Conservation (phyloP, 2,113 vertebrate species). For the Montifringilla adamsi region DNA sequence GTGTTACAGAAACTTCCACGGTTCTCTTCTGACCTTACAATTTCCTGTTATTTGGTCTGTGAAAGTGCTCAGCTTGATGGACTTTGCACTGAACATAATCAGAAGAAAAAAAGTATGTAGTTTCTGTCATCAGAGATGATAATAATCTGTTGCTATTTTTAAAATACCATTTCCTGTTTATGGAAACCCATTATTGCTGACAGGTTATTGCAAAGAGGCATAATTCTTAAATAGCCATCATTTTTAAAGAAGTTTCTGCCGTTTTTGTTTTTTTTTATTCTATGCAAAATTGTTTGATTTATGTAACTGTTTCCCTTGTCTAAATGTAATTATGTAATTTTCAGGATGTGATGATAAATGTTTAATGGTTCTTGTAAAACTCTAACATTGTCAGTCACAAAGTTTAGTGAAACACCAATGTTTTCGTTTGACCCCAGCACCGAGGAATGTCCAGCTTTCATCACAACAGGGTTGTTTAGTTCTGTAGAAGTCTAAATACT, state of each 20-base stretch:
- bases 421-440: constrained; percentile 66
- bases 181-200: neutral
- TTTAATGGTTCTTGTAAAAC: constrained; percentile 71
- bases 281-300: constrained; percentile 14
- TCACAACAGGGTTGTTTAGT: constrained; percentile 66
- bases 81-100: neutral
- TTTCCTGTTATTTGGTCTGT: neutral
- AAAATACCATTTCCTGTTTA: neutral
- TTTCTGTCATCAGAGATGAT: neutral
- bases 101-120: neutral
- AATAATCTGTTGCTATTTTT: neutral
- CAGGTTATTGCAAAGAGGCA: neutral
- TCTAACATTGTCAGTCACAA: constrained; percentile 59
- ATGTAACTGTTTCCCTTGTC: constrained; percentile 18
- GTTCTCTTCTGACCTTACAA: neutral
- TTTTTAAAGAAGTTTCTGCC: neutral
- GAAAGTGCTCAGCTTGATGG: neutral
- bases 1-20: neutral
- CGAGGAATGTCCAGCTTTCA: constrained; percentile 71
- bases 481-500: constrained; percentile 58
- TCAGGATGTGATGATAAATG: constrained; percentile 64
- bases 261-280: neutral
- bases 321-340: constrained; percentile 54
- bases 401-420: constrained; percentile 57
- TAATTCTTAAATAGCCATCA: neutral